Percentiles rank a stretch among this genome's conserved stretches.
Evolutionary conservation across 2,113 vertebrate genomes (phyloP).

Genomic region (Seriola rivoliana): DNA sequence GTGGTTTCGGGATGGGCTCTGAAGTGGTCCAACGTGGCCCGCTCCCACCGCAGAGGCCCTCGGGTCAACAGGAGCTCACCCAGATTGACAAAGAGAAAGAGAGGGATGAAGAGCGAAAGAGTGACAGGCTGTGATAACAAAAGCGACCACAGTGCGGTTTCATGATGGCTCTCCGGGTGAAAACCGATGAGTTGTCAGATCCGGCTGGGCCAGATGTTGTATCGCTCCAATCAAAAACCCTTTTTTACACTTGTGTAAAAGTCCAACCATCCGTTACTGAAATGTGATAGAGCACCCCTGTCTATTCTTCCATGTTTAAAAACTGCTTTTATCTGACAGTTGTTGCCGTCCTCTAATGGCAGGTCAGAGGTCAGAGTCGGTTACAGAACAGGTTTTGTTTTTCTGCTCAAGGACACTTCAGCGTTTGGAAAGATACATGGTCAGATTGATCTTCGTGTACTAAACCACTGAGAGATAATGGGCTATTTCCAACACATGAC

Average conservation of each 20-base stretch:
- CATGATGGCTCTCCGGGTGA: conserved; percentile 62
- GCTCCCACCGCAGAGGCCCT: conserved; percentile 63
- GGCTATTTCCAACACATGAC: conserved; percentile 44
- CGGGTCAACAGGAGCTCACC: conserved; percentile 75
- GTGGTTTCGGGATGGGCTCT: conserved; percentile 69
- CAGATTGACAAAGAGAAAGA: conserved; percentile 72
- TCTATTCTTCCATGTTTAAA: neutral
- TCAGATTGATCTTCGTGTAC: conserved; percentile 11
- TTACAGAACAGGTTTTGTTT: neutral
- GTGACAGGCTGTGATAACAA: conserved; percentile 74
- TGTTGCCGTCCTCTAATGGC: neutral
- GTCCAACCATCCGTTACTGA: conserved; percentile 23
- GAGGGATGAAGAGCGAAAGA: conserved; percentile 62
- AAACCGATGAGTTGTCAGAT: conserved; percentile 72
- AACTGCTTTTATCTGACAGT: neutral
- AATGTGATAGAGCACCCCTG: neutral
- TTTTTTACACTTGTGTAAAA: conserved; percentile 28
- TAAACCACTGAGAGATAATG: conserved; percentile 30
- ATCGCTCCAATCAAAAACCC: neutral
- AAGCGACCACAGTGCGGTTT: conserved; percentile 72
- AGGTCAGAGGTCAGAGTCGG: conserved; percentile 18
- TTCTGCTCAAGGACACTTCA: neutral
- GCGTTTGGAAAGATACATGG: neutral
- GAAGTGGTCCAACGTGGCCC: conserved; percentile 75
- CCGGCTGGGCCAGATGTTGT: conserved; percentile 68